A percentile compares a stretch with the other conserved stretches of the same genome.
Evolutionary conservation across 2,113 vertebrate genomes (phyloP).

Genomic region (Manacus vitellinus): DNA sequence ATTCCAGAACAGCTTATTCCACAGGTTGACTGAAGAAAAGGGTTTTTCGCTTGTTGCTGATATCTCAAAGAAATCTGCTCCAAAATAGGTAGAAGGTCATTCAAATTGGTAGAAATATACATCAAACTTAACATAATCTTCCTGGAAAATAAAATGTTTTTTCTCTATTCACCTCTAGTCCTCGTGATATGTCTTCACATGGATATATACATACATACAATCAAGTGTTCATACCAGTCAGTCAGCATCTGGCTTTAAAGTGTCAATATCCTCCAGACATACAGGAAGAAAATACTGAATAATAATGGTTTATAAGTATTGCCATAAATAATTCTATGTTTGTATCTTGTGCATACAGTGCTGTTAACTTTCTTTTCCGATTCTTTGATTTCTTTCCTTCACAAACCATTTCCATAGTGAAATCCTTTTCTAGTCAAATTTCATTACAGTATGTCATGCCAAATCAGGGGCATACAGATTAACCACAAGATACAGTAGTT

Average conservation of each 20-base stretch:
- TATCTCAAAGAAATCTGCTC: not conserved
- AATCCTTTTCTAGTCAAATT: not conserved
- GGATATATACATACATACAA: not conserved
- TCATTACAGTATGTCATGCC: not conserved
- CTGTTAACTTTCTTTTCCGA: not conserved
- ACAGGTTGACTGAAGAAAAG: not conserved
- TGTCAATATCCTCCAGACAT: not conserved
- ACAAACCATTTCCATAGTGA: not conserved
- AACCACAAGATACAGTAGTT: not conserved
- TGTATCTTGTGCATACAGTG: not conserved
- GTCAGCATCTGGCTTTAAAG: not conserved
- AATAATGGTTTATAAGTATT: not conserved
- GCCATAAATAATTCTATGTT: not conserved
- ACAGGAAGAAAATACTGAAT: not conserved
- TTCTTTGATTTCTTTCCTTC: not conserved
- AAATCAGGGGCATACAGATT: not conserved
- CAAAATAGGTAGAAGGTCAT: not conserved
- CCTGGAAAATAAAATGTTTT: not conserved
- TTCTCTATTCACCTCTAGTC: not conserved
- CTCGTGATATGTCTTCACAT: not conserved
- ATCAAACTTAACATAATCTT: not conserved
- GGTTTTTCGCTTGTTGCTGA: not conserved
- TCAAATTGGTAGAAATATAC: not conserved
- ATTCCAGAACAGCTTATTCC: not conserved
- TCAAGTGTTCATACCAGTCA: not conserved